Base-by-base conservation (phyloP, 2,797 vertebrate genomes). In the Tragopan temminckii region DNA sequence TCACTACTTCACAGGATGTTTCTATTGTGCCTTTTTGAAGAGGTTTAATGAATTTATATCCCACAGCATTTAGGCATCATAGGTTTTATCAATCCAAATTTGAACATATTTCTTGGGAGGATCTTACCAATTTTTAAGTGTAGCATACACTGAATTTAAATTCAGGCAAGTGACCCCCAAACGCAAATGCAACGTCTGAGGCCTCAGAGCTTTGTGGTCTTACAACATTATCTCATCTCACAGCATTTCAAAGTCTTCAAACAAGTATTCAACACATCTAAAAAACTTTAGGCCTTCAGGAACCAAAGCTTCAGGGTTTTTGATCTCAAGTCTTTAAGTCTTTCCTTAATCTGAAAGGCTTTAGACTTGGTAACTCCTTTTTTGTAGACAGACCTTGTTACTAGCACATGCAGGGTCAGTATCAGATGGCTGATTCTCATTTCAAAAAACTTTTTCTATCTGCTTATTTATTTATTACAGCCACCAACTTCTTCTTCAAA, bases 381-480 rank as follows among this genome's bases (percentile, higher is more conserved):
- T 91, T 68, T 92, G 68, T 57, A 80, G 62, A 83, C 61, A 89
- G 68, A 71, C 24, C 35, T 87, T 90, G 89, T 78, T 94, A 86
- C 38, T 33, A 35, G 72, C 87, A 92, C 33, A 69, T 31, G 8
- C 20, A 61, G 42, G 45, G 36, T 69, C 59, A 94, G 66, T 82
- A 66, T 61, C 24, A 75, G 63, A 78, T 4, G 5, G 21, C 15
- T 78, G 58, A 38, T 74, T 58, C 70, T 83, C 71, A 67, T 63
- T 90, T 85, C 6, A 15, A 77, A 55, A 63, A 76, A 55, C 50
- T 64, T 17, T 43, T 40, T 69, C 31, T 61, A 57, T 71, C 67
- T 92, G 38, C 12, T 94, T 95, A 74, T 90, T 92, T 95, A 90
- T 94, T 93, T 94, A 94, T 82, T 77, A 68, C 6, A 68, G 14